Conservation (phyloP, 2,797 vertebrate genomes). For the Ciconia nigra region DNA sequence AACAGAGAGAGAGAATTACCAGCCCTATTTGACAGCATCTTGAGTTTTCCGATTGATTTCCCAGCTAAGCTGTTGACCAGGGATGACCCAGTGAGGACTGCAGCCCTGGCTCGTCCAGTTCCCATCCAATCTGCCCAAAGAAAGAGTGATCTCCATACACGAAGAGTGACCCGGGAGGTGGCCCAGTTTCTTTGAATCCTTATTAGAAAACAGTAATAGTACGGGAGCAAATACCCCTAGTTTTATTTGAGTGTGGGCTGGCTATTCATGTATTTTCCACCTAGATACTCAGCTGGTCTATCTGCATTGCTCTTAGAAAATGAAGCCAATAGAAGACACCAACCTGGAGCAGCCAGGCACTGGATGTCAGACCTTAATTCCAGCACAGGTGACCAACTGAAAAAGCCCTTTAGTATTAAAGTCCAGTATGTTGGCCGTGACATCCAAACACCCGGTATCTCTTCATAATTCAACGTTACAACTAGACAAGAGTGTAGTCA, state of each 20-base stretch:
- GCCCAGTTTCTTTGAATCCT: background rate
- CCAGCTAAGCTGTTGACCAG: background rate
- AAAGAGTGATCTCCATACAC: fast-evolving
- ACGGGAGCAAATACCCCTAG: background rate
- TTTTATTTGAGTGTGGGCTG: background rate
- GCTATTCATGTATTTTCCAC: background rate
- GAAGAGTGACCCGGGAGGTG: background rate
- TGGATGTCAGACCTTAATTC: background rate
- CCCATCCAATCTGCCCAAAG: background rate
- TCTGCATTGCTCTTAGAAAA: background rate
- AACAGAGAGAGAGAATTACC: background rate
- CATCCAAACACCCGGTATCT: background rate
- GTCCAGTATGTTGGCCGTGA: fast-evolving
- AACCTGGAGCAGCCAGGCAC: background rate
- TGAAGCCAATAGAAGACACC: background rate
- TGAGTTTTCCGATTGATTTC: background rate
- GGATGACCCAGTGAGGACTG: background rate
- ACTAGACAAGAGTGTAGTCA: background rate
- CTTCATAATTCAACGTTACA: background rate
- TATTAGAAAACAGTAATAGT: background rate
- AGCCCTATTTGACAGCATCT: background rate
- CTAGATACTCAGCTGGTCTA: background rate
- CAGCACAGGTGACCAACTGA: background rate
- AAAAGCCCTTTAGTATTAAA: background rate
- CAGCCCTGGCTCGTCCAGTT: background rate